These are phyloP conservation scores for Oreochromis spilurus DNA, from an alignment of 2,113 vertebrate genomes.

Conservation along the genomic window DNA sequence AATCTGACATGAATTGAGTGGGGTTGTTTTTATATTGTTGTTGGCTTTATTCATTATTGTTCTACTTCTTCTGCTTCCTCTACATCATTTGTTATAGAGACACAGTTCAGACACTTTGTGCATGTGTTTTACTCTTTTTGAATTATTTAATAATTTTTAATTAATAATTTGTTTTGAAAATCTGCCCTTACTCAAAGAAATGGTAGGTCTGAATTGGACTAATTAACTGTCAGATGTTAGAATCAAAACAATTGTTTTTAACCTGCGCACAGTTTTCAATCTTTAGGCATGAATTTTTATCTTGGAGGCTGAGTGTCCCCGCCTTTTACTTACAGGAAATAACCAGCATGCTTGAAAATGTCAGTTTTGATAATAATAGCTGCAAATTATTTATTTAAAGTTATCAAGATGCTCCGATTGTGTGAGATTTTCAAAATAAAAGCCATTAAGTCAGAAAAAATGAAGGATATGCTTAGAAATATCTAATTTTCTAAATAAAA, in stretches of 20 bases:
- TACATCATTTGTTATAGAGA: not conserved
- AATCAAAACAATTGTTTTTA: not conserved
- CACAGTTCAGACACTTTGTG: not conserved
- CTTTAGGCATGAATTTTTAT: not conserved
- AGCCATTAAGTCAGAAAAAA: not conserved
- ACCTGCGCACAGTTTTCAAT: not conserved
- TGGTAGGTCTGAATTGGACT: not conserved
- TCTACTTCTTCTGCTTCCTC: not conserved
- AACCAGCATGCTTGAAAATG: not conserved
- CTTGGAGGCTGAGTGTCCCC: not conserved
- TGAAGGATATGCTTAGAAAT: not conserved
- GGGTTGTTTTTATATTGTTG: not conserved
- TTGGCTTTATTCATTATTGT: not conserved
- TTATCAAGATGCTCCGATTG: accelerated
- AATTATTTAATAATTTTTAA: not conserved
- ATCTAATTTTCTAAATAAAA: not conserved
- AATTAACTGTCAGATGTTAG: not conserved
- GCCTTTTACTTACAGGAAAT: not conserved
- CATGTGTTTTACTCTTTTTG: not conserved
- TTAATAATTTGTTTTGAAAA: not conserved
- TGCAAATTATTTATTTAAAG: not conserved
- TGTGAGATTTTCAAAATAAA: not conserved
- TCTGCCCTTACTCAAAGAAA: not conserved
- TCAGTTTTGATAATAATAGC: not conserved
- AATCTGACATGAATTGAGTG: not conserved